phyloP scores from a whole-genome alignment of 2,888 invertebrate species.

The Nysson spinosus region DNA sequence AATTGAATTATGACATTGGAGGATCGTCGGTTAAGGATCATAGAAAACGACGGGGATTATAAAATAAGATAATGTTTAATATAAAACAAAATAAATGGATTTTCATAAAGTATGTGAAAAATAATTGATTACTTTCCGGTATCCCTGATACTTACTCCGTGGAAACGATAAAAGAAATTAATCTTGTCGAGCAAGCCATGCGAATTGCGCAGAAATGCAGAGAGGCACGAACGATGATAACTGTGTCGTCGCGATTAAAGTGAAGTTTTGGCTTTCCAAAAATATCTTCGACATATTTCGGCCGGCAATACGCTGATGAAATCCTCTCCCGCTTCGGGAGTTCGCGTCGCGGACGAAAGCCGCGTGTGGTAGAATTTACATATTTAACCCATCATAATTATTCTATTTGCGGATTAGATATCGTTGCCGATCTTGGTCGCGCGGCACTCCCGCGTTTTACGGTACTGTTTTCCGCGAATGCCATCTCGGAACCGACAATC shows the following conservation, averaged over 20 bases:
- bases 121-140: neutral
- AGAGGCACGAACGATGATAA: conserved; percentile 37
- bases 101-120: too few species aligned
- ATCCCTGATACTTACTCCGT: neutral
- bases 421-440: neutral
- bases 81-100: too few species aligned
- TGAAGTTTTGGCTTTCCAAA: conserved; percentile 45
- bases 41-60: too few species aligned
- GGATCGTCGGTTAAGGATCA: too few species aligned
- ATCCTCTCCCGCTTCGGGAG: conserved; percentile 15
- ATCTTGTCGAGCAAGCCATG: neutral
- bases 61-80: too few species aligned
- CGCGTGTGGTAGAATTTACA: conserved; percentile 28
- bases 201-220: conserved; percentile 12
- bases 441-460: neutral
- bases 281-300: conserved; percentile 33
- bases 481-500: too few species aligned
- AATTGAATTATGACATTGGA: too few species aligned
- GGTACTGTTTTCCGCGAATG: neutral
- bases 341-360: conserved; percentile 26
- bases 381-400: conserved; percentile 19
- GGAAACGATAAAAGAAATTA: neutral
- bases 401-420: conserved; percentile 15
- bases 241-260: conserved; percentile 40
- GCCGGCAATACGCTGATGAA: conserved; percentile 32